A percentile compares a stretch with the other conserved stretches of the same genome.
phyloP scores from a whole-genome alignment of 1,140 invertebrate genomes.

The Tetragnatha versicolor region DNA sequence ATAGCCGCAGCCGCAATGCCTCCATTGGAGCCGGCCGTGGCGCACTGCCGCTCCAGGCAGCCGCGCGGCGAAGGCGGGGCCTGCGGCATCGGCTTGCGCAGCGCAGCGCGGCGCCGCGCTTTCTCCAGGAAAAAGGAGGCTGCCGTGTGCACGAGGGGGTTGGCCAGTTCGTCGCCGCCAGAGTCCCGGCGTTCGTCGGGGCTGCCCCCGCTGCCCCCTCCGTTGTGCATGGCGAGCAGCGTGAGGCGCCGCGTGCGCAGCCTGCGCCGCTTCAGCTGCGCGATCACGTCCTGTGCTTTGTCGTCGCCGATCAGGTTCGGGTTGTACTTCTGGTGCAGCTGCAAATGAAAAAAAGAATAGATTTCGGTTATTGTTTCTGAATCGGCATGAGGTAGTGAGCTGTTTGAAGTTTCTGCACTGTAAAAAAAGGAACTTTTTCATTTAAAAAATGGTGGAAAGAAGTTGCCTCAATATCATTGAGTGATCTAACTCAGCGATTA shows the following conservation, averaged over 20 bases:
- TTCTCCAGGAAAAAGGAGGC: constrained; percentile 44
- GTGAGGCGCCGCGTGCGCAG: constrained; percentile 61
- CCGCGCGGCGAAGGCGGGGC: neutral
- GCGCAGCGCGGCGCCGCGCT: neutral
- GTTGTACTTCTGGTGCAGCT: constrained; percentile 65
- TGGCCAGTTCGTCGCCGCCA: neutral
- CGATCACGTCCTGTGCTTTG: constrained; percentile 62
- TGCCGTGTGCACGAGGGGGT: constrained; percentile 17
- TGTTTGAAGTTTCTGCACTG: too few relatives aligned
- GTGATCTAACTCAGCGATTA: too few relatives aligned
- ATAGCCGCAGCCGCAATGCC: neutral
- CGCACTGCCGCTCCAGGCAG: constrained; percentile 22
- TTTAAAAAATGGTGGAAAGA: too few relatives aligned
- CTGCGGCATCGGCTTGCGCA: neutral
- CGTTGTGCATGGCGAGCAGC: constrained; percentile 56
- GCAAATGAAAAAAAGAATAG: constrained; percentile 36
- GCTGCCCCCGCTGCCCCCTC: neutral
- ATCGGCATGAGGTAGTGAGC: too few relatives aligned
- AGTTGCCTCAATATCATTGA: too few relatives aligned
- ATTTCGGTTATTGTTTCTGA: too few relatives aligned
- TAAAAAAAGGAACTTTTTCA: too few relatives aligned
- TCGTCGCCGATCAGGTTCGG: constrained; percentile 64
- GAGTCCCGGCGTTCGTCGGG: neutral
- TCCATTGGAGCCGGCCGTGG: constrained; percentile 3
- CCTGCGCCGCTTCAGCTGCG: constrained; percentile 60